Evolutionary conservation across 2,888 invertebrate genomes (phyloP).

Genomic region (Synanthedon tipuliformis): DNA sequence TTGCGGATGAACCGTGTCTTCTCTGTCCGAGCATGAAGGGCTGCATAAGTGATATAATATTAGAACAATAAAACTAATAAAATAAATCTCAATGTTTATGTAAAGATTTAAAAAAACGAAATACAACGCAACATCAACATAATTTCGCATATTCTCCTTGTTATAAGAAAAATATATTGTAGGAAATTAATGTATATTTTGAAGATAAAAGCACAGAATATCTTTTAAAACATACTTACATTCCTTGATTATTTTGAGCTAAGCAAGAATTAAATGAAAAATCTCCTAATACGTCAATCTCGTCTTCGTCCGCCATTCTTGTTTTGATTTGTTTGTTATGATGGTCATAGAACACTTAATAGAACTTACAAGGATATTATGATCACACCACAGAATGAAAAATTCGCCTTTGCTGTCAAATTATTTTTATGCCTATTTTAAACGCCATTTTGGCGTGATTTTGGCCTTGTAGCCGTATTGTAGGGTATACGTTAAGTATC

Average conservation of each 20-base stretch:
- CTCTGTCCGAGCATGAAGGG: conserved; percentile 66
- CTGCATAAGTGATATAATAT: conserved; percentile 14
- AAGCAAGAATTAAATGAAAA: conserved; percentile 75
- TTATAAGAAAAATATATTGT: background rate
- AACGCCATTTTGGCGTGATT: too few species aligned
- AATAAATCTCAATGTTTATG: background rate
- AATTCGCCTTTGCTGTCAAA: too few species aligned
- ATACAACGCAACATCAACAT: background rate
- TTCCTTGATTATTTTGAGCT: conserved; percentile 69
- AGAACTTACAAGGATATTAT: too few species aligned
- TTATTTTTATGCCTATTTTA: too few species aligned
- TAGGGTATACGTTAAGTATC: too few species aligned
- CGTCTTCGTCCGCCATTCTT: conserved; percentile 77
- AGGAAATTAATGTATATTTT: background rate
- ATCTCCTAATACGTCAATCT: conserved; percentile 79
- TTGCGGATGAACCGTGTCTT: conserved; percentile 74
- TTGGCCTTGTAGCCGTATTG: too few species aligned
- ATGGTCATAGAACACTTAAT: background rate
- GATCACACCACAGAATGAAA: too few species aligned
- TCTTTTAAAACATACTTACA: conserved; percentile 51
- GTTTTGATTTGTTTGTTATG: background rate
- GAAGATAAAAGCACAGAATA: background rate
- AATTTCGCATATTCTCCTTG: background rate
- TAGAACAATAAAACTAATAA: background rate
- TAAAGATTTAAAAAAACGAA: background rate